A percentile compares a stretch with the other conserved stretches of the same genome.
Evolutionary conservation across 1,140 invertebrate species (phyloP).

Genomic region (Drosophila eugracilis): DNA sequence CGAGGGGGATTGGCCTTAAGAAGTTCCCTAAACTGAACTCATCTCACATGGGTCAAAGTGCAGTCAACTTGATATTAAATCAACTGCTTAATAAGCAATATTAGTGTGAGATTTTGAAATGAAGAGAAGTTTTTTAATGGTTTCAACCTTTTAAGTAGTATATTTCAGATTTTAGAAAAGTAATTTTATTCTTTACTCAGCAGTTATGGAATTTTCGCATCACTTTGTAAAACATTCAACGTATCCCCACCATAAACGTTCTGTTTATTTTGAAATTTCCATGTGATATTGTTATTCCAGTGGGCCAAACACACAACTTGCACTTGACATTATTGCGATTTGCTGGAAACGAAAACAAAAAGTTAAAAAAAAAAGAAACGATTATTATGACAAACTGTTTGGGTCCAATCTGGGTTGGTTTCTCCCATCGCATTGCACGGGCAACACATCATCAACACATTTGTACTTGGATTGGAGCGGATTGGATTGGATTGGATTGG

Average conservation of each 20-base stretch:
- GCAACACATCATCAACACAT: background rate
- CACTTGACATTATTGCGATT: slow-evolving; percentile 73
- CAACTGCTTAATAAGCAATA: no score
- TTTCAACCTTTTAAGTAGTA: no score
- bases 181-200: no score
- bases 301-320: slow-evolving; percentile 46
- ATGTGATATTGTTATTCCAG: background rate
- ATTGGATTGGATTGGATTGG: background rate
- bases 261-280: no score
- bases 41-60: slow-evolving; percentile 10
- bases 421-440: slow-evolving; percentile 13
- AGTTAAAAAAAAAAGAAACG: no score
- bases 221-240: background rate
- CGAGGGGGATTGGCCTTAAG: no score
- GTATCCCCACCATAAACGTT: no score
- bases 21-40: slow-evolving; percentile 4
- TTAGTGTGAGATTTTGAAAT: no score
- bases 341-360: no score
- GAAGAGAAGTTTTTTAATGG: no score
- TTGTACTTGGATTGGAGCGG: background rate
- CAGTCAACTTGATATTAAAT: background rate
- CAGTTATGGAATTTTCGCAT: background rate
- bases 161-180: no score
- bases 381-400: slow-evolving; percentile 72
- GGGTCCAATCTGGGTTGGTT: slow-evolving; percentile 39